A percentile compares a stretch with the other conserved stretches of the same genome.
These are phyloP conservation scores for Macrocentrus cingulum DNA, from an alignment of 1,140 invertebrate genomes.

Conservation along the genomic window DNA sequence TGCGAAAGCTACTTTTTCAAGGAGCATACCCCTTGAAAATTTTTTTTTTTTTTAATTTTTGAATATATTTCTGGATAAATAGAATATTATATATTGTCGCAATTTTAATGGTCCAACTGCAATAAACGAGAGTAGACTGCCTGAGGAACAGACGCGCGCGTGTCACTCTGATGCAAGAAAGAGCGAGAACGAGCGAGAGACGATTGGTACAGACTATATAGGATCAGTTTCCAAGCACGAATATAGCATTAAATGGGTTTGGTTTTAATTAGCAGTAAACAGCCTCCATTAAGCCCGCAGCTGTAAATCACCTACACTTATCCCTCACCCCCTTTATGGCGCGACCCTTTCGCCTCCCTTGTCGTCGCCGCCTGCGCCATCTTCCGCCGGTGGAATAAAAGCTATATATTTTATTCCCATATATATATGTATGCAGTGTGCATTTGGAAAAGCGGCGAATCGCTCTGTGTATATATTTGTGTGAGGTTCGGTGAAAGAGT, in stretches of 20 bases:
- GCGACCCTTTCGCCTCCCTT: constrained; percentile 9
- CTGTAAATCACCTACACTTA: constrained; percentile 53
- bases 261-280: constrained; percentile 58
- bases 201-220: constrained; percentile 30
- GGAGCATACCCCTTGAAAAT: too few species aligned
- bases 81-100: too few species aligned
- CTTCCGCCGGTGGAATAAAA: too few species aligned
- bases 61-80: too few species aligned
- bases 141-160: too few species aligned
- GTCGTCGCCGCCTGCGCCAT: constrained; percentile 1
- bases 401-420: not conserved
- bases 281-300: constrained; percentile 51
- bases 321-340: constrained; percentile 27
- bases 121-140: too few species aligned
- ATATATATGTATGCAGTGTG: not conserved
- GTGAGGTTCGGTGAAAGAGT: constrained; percentile 17
- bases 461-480: not conserved
- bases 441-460: constrained; percentile 10
- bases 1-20: too few species aligned
- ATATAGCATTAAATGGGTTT: constrained; percentile 47
- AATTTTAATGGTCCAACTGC: too few species aligned
- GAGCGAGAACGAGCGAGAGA: too few species aligned
- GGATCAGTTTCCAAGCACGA: constrained; percentile 36
- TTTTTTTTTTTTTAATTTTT: too few species aligned
- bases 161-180: too few species aligned